Base-by-base conservation (phyloP, 2,888 invertebrate species). In the Drosophila ezoana region DNA sequence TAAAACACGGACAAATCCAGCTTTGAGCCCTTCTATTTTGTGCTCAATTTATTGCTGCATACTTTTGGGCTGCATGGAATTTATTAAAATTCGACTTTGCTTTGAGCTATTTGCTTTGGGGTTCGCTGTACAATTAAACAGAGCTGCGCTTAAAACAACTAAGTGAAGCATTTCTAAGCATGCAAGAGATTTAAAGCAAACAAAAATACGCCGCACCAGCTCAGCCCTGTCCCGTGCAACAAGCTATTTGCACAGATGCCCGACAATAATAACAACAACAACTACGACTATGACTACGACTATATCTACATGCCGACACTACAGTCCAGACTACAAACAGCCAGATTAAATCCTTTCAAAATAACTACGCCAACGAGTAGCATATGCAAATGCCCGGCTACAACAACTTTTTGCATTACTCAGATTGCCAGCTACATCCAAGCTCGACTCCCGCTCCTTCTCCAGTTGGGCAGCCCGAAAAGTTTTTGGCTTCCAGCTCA, bases 341-440 rank as follows among this genome's bases (percentile, higher is more conserved):
- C 63, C 73, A 72, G 75, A 84, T 87, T 82, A 87, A 84, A 82
- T 87, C 81, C 87, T 81, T 81, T 81, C 85, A 87, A 76, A 79
- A 75, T 68, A 75, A 73, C 75, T 75, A 77, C 52, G 62, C 78
- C 68, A 75, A 81, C 79, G 79, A 87, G 79, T 44, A 87, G 66
- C 82, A 85, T 82, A 82, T 87, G 87, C 87, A 82, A 82, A 82
- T 85, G 79, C 66, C 63, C 23, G 32, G 65, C 40, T 64, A 60
- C 76, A 79, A 65, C 76, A 81, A 87, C 76, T 81, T 85, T 85
- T 72, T 86, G 87, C 88, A 88, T 83, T 83, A 88, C 83, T 80
- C 84, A 85, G 87, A 88, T 88, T 82, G 87, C 80, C 47, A 52
- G 35, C 28, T 23, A 23, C n/a, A 13, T 5, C 37, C 35, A 28